Conservation (phyloP, 2,888 invertebrate genomes). For the Pristionchus arcanus region DNA sequence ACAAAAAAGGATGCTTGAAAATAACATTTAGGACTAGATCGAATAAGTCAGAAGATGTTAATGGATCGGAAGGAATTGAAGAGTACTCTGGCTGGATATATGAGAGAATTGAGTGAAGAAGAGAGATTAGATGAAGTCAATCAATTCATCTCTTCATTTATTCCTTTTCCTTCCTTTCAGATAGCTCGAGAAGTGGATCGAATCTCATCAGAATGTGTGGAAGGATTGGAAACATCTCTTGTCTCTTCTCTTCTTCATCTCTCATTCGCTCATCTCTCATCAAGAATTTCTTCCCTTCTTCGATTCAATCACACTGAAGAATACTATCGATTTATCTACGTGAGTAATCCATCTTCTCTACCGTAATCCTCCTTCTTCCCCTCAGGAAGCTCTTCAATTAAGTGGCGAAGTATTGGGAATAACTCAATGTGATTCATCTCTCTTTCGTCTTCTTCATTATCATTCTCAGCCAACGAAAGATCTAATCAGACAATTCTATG, state of each 20-base stretch:
- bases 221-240: background rate
- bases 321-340: conserved; percentile 51
- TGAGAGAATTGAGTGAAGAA: conserved; percentile 49
- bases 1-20: too few relatives aligned
- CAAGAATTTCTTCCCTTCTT: conserved; percentile 6
- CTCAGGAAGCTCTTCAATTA: conserved; percentile 37
- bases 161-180: background rate
- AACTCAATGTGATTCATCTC: conserved; percentile 42
- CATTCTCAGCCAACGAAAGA: conserved; percentile 43
- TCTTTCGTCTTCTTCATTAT: conserved; percentile 52
- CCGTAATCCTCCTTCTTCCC: background rate
- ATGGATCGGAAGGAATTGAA: conserved; percentile 23
- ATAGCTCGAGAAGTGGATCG: conserved; percentile 36
- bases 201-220: background rate
- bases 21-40: background rate
- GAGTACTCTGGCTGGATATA: conserved; percentile 31
- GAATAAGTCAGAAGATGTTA: conserved; percentile 19
- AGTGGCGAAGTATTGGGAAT: conserved; percentile 3
- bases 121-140: conserved; percentile 49
- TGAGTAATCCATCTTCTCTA: background rate
- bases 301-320: background rate
- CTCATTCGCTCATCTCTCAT: conserved; percentile 25
- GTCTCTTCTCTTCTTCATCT: conserved; percentile 11
- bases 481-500: conserved; percentile 39
- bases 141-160: background rate